Base-by-base conservation (phyloP, 1,140 invertebrate species). In the Caerostris darwini region DNA sequence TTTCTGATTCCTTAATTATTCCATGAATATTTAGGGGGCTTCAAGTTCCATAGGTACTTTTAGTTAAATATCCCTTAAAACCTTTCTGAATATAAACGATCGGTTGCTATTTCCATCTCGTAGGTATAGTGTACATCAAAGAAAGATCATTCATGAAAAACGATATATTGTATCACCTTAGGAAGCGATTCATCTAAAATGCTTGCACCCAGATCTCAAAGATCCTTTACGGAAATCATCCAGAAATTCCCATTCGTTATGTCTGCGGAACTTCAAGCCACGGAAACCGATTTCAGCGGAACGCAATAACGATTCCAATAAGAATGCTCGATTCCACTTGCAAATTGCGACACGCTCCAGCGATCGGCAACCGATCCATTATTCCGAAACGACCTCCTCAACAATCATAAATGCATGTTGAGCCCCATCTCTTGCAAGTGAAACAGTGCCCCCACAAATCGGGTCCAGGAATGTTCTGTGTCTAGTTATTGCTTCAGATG, bases 391-490 rank as follows among this genome's bases (percentile, higher is more conserved):
- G 71, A 34, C 10, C 12, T 12, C 50, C 34, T 77, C 71, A 34
- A 77, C 71, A 77, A 77, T 77, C 71, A 77, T 77, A 77, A 77
- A 77, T 77, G 53, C 53, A 53, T 77, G 71, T 34, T 77, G 71
- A 5, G 34, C 71, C 5, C 10, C 71, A 77, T 77, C 67, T 50
- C 10, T 56, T 19, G 82, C 53, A 83, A 83, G 34, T n/a, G 54
- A 34, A 34, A 34, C 71, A 77, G 71, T 77, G 53, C 8, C 8
- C 17, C n/a, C 57, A 58, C 54, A 58, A 58, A 83, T 56, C 17
- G 56, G 54, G 54, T 56, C 54, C 12, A 57, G 14, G 82, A 57
- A 57, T 83, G 56, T 19, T 58, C 14, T n/a, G 56, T 5, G 56
- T 56, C 14, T 83, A 19, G 82, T n/a, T n/a, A 83, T 83, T 83